phyloP scores from a whole-genome alignment of 2,797 vertebrate genomes.

The Sebastes minor region DNA sequence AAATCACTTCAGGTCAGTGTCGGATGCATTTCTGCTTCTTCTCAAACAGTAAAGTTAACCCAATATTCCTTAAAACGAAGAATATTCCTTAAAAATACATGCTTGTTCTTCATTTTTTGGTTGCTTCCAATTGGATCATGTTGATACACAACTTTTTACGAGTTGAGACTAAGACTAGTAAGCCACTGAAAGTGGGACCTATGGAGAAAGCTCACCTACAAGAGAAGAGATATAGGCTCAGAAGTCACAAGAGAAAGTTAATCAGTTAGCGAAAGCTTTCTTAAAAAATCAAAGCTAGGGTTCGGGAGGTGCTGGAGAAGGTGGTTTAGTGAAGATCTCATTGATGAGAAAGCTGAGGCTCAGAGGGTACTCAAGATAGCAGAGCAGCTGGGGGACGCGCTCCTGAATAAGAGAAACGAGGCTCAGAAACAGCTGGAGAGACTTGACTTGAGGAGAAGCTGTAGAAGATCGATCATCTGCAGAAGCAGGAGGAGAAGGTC shows the following conservation, averaged over 20 bases:
- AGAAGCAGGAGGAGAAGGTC: constrained; percentile 13
- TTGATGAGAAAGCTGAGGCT: constrained; percentile 20
- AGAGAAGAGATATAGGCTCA: background rate
- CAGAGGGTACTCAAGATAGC: constrained; percentile 1
- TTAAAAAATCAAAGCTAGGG: constrained; percentile 19
- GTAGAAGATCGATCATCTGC: constrained; percentile 35
- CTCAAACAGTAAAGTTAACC: background rate
- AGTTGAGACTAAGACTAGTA: background rate
- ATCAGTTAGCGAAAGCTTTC: background rate
- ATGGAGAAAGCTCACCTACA: background rate
- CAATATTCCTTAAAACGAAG: background rate
- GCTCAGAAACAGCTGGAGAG: constrained; percentile 26
- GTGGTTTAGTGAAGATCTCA: constrained; percentile 20
- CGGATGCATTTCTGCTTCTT: background rate
- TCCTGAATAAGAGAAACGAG: constrained; percentile 9
- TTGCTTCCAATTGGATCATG: background rate
- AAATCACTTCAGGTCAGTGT: background rate
- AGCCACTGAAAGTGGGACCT: background rate
- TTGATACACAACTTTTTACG: background rate
- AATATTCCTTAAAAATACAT: background rate
- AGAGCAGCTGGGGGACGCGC: constrained; percentile 8
- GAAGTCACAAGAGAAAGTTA: constrained; percentile 5
- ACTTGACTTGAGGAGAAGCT: constrained; percentile 17
- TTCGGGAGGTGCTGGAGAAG: constrained; percentile 19
- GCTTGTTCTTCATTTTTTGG: background rate